Base-by-base conservation (phyloP, 2,888 invertebrate species). In the Lymantria monacha region DNA sequence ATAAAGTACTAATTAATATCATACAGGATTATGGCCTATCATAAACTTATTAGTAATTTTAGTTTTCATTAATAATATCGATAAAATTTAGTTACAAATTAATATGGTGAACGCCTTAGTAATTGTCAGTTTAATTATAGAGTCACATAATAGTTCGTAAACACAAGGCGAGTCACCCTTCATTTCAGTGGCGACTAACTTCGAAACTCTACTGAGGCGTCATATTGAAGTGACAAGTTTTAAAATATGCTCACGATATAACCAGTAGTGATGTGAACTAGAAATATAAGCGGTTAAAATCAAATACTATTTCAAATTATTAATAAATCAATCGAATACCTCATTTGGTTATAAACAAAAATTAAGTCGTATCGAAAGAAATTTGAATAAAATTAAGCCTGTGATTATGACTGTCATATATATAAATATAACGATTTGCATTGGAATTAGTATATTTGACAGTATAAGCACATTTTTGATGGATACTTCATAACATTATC, bases 221-320 rank as follows among this genome's bases (percentile, higher is more conserved):
- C 90, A 89, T 86, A 67, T 87, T 87, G 88, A 67, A 67, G 74
- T 85, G 87, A 91, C 89, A 86, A 86, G 81, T 78, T 81, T 83
- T 89, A 87, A 87, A 85, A 87, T 87, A 87, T 85, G 78, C 72
- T 75, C 75, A 79, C 75, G 75, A 72, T 71, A 9, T 12, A 72
- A 63, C 64, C 66, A 65, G 63, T 76, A 76, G 69, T 61, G 62
- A 66, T 72, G 59, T 55, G 59, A 49, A 53, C 37, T 49, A 63
- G 69, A 72, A 72, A 67, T 55, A 54, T 55, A 51, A 47, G 33
- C 45, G 43, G 48, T 10, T 14, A 49, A 33, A 42, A 36, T 22
- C 46, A 50, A 45, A 44, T 46, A 41, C n/a, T 31, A 44, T 42
- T 38, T 1, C 30, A 41, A 31, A 22, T 51, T 13, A 41, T 14